Percentiles rank a stretch among this genome's conserved stretches.
These are phyloP conservation scores for Tragelaphus buxtoni DNA, from an alignment of 2,113 vertebrate species.

Conservation along the genomic window DNA sequence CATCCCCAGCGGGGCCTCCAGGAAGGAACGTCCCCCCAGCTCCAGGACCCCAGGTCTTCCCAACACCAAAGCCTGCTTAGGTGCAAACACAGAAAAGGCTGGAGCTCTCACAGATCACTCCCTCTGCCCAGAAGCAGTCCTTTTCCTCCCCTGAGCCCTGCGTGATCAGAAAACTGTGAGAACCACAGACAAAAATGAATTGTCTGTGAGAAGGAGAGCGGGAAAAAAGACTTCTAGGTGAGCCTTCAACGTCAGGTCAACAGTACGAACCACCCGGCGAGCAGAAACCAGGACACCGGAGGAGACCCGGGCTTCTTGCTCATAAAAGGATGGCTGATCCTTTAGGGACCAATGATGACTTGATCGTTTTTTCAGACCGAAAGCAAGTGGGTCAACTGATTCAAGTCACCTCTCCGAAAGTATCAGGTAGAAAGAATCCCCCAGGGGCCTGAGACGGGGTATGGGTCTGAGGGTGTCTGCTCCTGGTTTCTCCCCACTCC, in stretches of 20 bases:
- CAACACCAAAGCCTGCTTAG: fast-evolving
- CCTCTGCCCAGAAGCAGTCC: not conserved
- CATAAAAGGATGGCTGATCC: not conserved
- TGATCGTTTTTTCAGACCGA: fast-evolving
- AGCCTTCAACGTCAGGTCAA: fast-evolving
- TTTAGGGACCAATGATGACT: fast-evolving
- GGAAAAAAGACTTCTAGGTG: not conserved
- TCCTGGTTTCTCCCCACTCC: fast-evolving
- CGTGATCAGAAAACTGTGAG: not conserved
- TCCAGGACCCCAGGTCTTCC: not conserved
- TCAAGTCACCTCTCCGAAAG: fast-evolving
- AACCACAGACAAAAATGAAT: not conserved
- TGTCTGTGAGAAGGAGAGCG: not conserved
- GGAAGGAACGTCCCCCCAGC: fast-evolving
- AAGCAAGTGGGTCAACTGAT: not conserved
- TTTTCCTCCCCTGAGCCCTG: not conserved
- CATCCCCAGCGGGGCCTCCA: fast-evolving
- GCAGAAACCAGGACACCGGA: not conserved
- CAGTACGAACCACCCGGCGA: fast-evolving
- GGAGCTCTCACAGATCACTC: not conserved
- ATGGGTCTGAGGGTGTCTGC: fast-evolving
- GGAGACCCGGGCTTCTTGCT: fast-evolving
- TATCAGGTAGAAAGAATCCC: not conserved
- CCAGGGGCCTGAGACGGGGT: fast-evolving
- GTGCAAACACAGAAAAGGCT: not conserved